Percentiles rank a stretch among this genome's conserved stretches.
These are phyloP conservation scores for Anoplopoma fimbria DNA, from an alignment of 2,113 vertebrate species.

Conservation along the genomic window DNA sequence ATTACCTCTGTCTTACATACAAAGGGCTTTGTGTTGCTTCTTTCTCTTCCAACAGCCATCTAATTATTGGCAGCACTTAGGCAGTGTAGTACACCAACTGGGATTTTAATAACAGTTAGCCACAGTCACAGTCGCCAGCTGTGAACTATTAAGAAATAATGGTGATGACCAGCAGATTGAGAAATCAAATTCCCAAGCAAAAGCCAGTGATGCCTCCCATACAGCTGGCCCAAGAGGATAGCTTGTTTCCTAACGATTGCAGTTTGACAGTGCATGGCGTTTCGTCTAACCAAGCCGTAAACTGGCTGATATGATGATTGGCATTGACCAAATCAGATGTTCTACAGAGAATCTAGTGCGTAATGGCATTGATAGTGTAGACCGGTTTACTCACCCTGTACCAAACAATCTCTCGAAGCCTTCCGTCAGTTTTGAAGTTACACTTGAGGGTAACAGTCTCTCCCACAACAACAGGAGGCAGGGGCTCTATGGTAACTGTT, in stretches of 20 bases:
- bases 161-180: slow-evolving; percentile 72
- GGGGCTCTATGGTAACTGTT: slow-evolving; percentile 97
- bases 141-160: slow-evolving; percentile 78
- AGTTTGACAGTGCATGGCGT: slow-evolving; percentile 32
- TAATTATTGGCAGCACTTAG: slow-evolving; percentile 65
- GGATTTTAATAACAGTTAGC: slow-evolving; percentile 73
- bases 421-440: slow-evolving; percentile 98
- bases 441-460: slow-evolving; percentile 98
- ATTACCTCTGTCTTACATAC: slow-evolving; percentile 32
- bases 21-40: slow-evolving; percentile 4
- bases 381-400: slow-evolving; percentile 90
- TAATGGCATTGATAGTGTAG: slow-evolving; percentile 30
- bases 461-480: slow-evolving; percentile 96
- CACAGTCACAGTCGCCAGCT: slow-evolving; percentile 80
- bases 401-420: slow-evolving; percentile 98
- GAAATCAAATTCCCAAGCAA: slow-evolving; percentile 65
- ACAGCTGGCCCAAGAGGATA: slow-evolving; percentile 64
- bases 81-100: slow-evolving; percentile 61
- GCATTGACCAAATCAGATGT: slow-evolving; percentile 13
- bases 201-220: slow-evolving; percentile 51
- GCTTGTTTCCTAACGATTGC: slow-evolving; percentile 41
- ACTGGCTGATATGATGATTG: slow-evolving; percentile 27
- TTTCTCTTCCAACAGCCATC: slow-evolving; percentile 47
- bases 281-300: slow-evolving; percentile 24
- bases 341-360: neutral